Evolutionary conservation across 2,797 vertebrate genomes (phyloP).

Genomic region (Chaetodon trifasciatus): DNA sequence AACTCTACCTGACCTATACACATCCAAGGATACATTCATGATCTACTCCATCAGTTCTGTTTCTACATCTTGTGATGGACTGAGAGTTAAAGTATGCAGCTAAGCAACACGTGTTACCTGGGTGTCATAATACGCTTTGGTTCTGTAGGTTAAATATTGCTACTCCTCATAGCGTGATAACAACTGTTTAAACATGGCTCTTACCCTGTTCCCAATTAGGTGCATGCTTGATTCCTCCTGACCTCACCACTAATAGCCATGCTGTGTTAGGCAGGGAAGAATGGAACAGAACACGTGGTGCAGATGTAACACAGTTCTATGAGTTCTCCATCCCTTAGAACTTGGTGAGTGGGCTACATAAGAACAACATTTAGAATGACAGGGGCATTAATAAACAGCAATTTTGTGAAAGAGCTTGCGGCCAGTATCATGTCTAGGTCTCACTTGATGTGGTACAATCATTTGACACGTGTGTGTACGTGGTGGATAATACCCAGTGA

Average conservation of each 20-base stretch:
- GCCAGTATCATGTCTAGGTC: neutral
- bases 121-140: slow-evolving; percentile 22
- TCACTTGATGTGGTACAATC: slow-evolving; percentile 21
- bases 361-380: slow-evolving; percentile 13
- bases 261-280: slow-evolving; percentile 29
- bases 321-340: slow-evolving; percentile 5
- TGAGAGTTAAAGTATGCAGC: neutral
- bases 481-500: slow-evolving; percentile 16
- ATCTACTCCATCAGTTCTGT: neutral
- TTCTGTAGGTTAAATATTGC: slow-evolving; percentile 30
- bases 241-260: slow-evolving; percentile 44
- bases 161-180: slow-evolving; percentile 39
- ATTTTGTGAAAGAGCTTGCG: neutral
- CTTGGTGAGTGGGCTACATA: neutral
- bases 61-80: neutral
- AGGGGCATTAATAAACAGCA: neutral
- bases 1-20: neutral
- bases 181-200: slow-evolving; percentile 48
- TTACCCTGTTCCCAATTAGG: slow-evolving; percentile 57
- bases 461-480: slow-evolving; percentile 10
- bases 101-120: slow-evolving; percentile 27
- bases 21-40: neutral
- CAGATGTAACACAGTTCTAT: slow-evolving; percentile 22
- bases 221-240: slow-evolving; percentile 45
- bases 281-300: slow-evolving; percentile 20